Evolutionary conservation across 2,797 vertebrate species (phyloP).

Genomic region (Cheirogaleus major): DNA sequence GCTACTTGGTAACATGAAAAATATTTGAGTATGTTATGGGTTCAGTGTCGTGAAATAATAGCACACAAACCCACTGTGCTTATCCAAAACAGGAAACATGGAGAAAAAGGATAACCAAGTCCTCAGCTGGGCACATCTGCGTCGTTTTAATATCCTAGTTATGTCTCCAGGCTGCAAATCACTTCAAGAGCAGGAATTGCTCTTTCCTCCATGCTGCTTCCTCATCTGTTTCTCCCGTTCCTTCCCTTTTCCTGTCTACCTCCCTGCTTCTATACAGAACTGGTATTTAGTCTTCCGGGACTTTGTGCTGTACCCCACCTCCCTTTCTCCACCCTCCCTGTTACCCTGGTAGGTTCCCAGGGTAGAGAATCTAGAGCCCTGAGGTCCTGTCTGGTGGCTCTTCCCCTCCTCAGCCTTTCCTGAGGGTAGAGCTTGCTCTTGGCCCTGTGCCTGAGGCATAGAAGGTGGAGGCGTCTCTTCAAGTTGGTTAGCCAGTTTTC

Average conservation of each 20-base stretch:
- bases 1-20: background rate
- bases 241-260: background rate
- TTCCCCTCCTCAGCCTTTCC: background rate
- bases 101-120: background rate
- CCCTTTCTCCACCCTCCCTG: fast-evolving
- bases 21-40: background rate
- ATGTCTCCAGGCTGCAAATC: background rate
- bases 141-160: background rate
- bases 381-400: background rate
- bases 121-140: background rate
- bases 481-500: background rate
- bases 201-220: background rate
- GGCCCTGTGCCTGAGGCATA: background rate
- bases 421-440: background rate
- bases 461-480: background rate
- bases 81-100: background rate
- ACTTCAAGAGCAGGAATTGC: background rate
- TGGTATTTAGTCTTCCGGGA: background rate
- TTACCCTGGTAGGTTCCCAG: background rate
- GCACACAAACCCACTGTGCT: background rate
- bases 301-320: background rate
- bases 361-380: background rate
- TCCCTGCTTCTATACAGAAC: background rate
- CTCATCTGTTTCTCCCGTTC: background rate
- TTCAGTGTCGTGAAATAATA: background rate